Evolutionary conservation across 2,797 vertebrate species (phyloP), one percentile per base, ranked within the genome.

Genomic region (Coregonus sp.): DNA sequence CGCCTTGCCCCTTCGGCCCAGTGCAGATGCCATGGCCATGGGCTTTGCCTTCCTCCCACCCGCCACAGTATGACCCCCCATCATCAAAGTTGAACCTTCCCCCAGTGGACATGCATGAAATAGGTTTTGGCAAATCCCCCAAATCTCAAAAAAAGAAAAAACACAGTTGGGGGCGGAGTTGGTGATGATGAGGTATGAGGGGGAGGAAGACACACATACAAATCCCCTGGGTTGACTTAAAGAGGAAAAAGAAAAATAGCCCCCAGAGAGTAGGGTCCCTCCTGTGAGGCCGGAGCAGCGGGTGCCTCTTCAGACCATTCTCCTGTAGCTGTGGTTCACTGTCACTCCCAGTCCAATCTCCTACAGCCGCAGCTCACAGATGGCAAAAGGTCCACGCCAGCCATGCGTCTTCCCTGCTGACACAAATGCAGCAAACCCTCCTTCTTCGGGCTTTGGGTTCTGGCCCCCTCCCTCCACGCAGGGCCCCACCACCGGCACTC

Each of bases 91-190:
- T 97, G 97, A 99, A 99, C 96, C 98, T 99, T 94, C 98, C 98
- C 95, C 98, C 98, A 98, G 97, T 99, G 97, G 97, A 99, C 97
- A 99, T 99, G 98, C 98, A 99, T 98, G 97, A 96, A 99, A 97
- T 95, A 96, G 96, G 93, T 96, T 95, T 95, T 94, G 96, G 95
- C 96, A 96, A 97, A 94, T 96, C 94, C 94, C 91, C 92, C 91
- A 88, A 94, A 94, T 91, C 91, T 93, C 92, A 91, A 83, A 92
- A 95, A 95, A 95, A 88, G 88, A 93, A 85, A 72, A 88, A 73
- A 70, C 47, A 51, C 74, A 66, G 63, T 47, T 11, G 67, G 56
- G 31, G 37, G 66, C 12, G 51, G 25, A 35, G n/a, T 40, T 37
- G 59, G 20, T 52, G 29, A 16, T 50, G 74, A 67, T 37, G 54